Conservation (phyloP, 2,113 vertebrate genomes). For the Ariopsis seemanni region DNA sequence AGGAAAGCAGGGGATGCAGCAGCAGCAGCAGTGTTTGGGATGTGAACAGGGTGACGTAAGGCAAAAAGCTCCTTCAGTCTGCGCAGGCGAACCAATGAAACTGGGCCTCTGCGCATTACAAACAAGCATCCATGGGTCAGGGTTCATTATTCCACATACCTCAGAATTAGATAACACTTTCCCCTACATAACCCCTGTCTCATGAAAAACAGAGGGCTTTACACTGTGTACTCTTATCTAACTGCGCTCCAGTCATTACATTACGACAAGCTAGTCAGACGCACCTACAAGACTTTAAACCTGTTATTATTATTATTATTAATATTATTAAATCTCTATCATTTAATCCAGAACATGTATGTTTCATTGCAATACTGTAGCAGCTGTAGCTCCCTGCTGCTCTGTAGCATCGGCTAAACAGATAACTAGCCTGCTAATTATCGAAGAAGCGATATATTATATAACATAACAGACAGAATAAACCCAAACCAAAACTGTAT, state of each 20-base stretch:
- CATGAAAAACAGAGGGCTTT: too few species aligned
- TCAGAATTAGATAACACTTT: background rate
- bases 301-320: too few species aligned
- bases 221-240: background rate
- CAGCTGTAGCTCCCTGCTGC: background rate
- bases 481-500: background rate
- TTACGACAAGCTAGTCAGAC: background rate
- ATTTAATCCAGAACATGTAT: background rate
- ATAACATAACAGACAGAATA: background rate
- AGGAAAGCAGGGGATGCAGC: background rate
- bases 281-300: background rate
- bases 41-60: constrained; percentile 52
- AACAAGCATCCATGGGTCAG: background rate
- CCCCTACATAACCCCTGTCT: too few species aligned
- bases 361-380: background rate
- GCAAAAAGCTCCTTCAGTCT: constrained; percentile 36
- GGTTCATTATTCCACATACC: background rate
- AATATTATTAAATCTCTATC: fast-evolving
- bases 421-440: background rate
- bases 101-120: constrained; percentile 10
- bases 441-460: background rate
- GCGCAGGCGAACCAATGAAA: constrained; percentile 34
- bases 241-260: background rate
- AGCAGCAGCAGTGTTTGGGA: background rate
- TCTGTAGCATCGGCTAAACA: background rate